Conservation (phyloP, 2,888 invertebrate species). For the Odontothrips loti region DNA sequence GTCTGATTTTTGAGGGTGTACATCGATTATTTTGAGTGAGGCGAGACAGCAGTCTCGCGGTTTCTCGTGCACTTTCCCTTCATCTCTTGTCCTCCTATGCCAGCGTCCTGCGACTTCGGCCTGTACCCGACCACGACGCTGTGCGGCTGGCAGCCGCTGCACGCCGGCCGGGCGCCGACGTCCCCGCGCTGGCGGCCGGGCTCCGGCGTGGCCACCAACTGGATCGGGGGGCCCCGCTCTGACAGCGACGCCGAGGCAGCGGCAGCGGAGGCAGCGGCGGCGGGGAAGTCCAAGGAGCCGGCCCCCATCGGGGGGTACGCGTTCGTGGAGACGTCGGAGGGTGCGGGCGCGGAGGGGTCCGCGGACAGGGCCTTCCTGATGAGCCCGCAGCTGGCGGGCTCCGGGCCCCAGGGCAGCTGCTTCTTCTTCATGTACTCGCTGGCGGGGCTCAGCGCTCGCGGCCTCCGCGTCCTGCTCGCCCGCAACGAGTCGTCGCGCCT, state of each 20-base stretch:
- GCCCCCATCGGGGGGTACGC: conserved; percentile 47
- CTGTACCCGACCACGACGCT: conserved; percentile 42
- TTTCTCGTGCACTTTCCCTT: too few species aligned
- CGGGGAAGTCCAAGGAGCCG: conserved; percentile 10
- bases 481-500: conserved; percentile 46
- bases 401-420: conserved; percentile 51
- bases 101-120: conserved; percentile 45
- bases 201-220: conserved; percentile 47
- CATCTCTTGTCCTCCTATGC: too few species aligned
- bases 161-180: conserved; percentile 31
- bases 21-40: too few species aligned
- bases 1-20: too few species aligned
- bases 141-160: conserved; percentile 47
- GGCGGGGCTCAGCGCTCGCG: conserved; percentile 54
- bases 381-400: conserved; percentile 49
- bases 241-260: conserved; percentile 44
- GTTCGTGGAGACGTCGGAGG: conserved; percentile 50
- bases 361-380: conserved; percentile 45
- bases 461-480: conserved; percentile 49
- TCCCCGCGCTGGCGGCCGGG: conserved; percentile 44
- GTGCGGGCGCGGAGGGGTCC: conserved; percentile 41
- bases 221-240: conserved; percentile 48
- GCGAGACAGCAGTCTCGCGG: too few species aligned
- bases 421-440: conserved; percentile 52
- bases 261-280: conserved; percentile 37